Percentiles rank a stretch among this genome's conserved stretches.
These are phyloP conservation scores for Sabatieria punctata DNA, from an alignment of 2,888 invertebrate species.

Conservation along the genomic window DNA sequence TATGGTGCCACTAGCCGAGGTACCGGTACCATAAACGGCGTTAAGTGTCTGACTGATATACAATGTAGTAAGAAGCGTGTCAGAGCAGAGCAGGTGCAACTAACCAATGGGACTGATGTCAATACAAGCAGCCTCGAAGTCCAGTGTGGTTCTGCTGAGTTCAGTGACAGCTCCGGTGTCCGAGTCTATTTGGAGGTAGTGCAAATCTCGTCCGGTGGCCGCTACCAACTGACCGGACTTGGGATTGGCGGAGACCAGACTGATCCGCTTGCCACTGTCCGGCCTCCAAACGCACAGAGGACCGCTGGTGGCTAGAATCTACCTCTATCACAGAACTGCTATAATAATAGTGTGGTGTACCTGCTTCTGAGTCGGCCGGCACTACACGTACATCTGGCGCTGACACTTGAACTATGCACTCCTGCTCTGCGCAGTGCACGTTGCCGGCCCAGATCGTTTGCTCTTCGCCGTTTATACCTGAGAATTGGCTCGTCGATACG, in stretches of 20 bases:
- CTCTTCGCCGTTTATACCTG: conserved; percentile 72
- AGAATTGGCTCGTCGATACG: conserved; percentile 42
- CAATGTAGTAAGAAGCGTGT: no score
- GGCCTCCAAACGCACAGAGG: conserved; percentile 49
- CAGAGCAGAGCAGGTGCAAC: no score
- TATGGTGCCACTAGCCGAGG: no score
- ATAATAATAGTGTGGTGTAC: no score
- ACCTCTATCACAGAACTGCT: not conserved
- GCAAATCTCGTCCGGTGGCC: conserved; percentile 55
- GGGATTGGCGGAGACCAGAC: conserved; percentile 25
- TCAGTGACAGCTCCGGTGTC: conserved; percentile 22
- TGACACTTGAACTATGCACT: conserved; percentile 63
- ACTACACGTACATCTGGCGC: conserved; percentile 54
- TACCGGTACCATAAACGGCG: no score
- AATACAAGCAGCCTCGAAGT: conserved; percentile 86
- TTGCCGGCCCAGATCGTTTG: conserved; percentile 90
- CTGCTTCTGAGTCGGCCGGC: not conserved
- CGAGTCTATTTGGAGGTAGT: conserved; percentile 55
- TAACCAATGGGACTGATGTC: conserved; percentile 60
- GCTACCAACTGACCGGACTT: conserved; percentile 27
- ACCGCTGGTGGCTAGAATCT: not conserved
- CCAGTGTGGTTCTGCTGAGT: conserved; percentile 43
- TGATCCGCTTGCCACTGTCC: conserved; percentile 32
- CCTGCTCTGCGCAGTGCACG: conserved; percentile 46
- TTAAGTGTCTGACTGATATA: no score